Evolutionary conservation across 2,888 invertebrate genomes (phyloP).

Genomic region (Scaptomyza tumidula): DNA sequence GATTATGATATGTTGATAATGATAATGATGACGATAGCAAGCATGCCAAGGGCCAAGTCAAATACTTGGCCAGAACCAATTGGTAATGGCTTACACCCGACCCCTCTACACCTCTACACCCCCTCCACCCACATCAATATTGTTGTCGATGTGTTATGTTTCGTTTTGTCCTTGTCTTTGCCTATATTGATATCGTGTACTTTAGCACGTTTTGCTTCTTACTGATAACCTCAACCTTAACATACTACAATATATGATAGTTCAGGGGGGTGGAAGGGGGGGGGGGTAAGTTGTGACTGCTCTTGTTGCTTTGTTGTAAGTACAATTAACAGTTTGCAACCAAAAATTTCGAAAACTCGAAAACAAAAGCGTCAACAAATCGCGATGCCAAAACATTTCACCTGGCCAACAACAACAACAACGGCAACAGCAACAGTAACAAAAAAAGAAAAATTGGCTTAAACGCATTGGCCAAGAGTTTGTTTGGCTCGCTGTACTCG

Average conservation of each 20-base stretch:
- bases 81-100: background rate
- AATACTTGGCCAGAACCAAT: constrained; percentile 8
- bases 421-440: background rate
- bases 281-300: no score
- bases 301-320: constrained; percentile 14
- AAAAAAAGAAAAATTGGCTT: background rate
- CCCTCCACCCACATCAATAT: background rate
- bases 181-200: constrained; percentile 43
- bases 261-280: no score
- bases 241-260: constrained; percentile 25
- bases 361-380: constrained; percentile 28
- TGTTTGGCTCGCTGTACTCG: constrained; percentile 36
- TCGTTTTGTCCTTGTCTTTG: constrained; percentile 57
- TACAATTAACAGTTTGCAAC: constrained; percentile 26
- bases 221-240: constrained; percentile 74
- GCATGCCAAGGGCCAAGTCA: constrained; percentile 19
- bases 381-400: constrained; percentile 41
- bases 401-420: constrained; percentile 20
- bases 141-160: constrained; percentile 40
- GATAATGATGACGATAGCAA: constrained; percentile 16
- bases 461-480: constrained; percentile 49
- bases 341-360: background rate
- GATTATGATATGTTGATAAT: constrained; percentile 11
- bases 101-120: background rate
- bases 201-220: constrained; percentile 62